Conservation (phyloP, 2,888 invertebrate species). For the Brachyptera risi region DNA sequence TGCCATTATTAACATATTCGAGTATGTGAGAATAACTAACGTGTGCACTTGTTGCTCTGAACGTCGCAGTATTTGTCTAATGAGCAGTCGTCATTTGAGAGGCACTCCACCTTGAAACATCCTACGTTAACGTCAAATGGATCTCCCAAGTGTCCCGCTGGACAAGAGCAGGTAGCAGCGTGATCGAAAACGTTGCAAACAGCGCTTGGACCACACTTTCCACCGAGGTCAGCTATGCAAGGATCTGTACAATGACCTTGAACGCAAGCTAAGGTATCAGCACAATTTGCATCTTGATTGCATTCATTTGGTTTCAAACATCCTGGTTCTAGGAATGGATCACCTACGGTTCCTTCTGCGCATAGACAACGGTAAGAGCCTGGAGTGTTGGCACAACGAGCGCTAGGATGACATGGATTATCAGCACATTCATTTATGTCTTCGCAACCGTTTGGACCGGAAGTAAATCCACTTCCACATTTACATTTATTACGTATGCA, state of each 20-base stretch:
- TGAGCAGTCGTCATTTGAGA: slow-evolving; percentile 70
- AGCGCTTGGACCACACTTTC: slow-evolving; percentile 72
- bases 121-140: slow-evolving; percentile 70
- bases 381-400: slow-evolving; percentile 71
- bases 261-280: slow-evolving; percentile 68
- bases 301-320: slow-evolving; percentile 77
- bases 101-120: slow-evolving; percentile 86
- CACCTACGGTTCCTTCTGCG: slow-evolving; percentile 73
- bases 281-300: slow-evolving; percentile 66
- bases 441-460: slow-evolving; percentile 67
- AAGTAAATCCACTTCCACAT: slow-evolving; percentile 71
- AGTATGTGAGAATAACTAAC: slow-evolving; percentile 56
- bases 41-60: slow-evolving; percentile 71
- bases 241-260: slow-evolving; percentile 77
- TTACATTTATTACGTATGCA: slow-evolving; percentile 71
- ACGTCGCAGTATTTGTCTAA: slow-evolving; percentile 70
- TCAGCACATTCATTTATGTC: slow-evolving; percentile 82
- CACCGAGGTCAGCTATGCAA: slow-evolving; percentile 54
- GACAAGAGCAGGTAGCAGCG: slow-evolving; percentile 68
- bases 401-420: slow-evolving; percentile 73
- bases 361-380: slow-evolving; percentile 80
- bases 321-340: slow-evolving; percentile 65
- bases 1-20: too few species aligned
- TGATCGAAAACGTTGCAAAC: slow-evolving; percentile 70
- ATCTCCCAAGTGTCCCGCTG: slow-evolving; percentile 78